These are phyloP conservation scores for Linnaemya tessellans DNA, from an alignment of 2,888 invertebrate genomes.

Conservation along the genomic window DNA sequence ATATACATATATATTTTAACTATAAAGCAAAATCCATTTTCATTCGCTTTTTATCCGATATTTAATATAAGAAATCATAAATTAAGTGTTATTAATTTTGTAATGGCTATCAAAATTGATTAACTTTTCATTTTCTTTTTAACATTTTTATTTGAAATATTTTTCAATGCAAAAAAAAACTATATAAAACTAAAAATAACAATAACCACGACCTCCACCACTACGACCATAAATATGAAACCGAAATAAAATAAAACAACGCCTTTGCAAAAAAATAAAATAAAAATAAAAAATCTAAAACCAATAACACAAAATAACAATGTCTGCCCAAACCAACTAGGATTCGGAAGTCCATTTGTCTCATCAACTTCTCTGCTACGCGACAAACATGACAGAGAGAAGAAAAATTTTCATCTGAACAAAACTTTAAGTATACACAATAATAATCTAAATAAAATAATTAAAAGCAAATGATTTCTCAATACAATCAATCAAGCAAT, in stretches of 20 bases:
- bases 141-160: conserved; percentile 56
- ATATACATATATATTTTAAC: neutral
- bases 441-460: conserved; percentile 47
- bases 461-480: conserved; percentile 64
- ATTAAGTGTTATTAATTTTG: conserved; percentile 24
- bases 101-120: conserved; percentile 58
- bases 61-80: neutral
- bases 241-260: conserved; percentile 56
- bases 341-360: conserved; percentile 83
- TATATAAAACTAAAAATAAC: conserved; percentile 36
- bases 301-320: conserved; percentile 35
- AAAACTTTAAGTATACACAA: conserved; percentile 82
- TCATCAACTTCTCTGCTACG: conserved; percentile 81
- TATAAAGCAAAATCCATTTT: conserved; percentile 14
- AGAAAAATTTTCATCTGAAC: conserved; percentile 82
- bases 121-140: conserved; percentile 58
- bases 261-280: conserved; percentile 52
- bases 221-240: conserved; percentile 47
- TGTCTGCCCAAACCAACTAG: conserved; percentile 75
- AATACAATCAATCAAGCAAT: conserved; percentile 59
- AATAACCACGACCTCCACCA: conserved; percentile 63
- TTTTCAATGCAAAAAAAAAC: conserved; percentile 37
- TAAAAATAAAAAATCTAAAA: conserved; percentile 38
- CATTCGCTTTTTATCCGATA: conserved; percentile 6
- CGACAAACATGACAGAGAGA: conserved; percentile 82